Evolutionary conservation across 2,888 invertebrate species (phyloP), one percentile per base, ranked within the genome.

Genomic region (Platypus cylindrus): DNA sequence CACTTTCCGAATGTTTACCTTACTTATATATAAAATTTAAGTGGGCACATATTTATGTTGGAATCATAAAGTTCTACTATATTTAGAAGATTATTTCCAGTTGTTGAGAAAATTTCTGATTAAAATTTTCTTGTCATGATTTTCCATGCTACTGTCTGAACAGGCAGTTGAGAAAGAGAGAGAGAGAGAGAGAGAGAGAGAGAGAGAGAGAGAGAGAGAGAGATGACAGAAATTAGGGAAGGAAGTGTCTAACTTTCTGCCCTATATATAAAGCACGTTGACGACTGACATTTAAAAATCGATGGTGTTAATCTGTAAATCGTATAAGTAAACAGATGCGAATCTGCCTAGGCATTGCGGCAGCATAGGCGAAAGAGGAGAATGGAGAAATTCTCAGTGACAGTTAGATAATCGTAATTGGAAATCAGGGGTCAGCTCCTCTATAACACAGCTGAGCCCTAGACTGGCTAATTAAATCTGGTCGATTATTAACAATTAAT

Each of bases 391-490:
- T 24, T 22, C 28, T 31, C 29, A 34, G 36, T 37, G 37, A 40
- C 40, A 40, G 40, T 40, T 40, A 40, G 40, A 34, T 40, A 40
- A 40, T 34, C 40, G 37, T 40, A 40, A 40, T 40, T 40, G 40
- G 37, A 40, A 37, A 31, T 31, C 22, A 34, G 40, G 34, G 40
- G 37, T 40, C 34, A 37, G 31, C 40, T 22, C 34, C 40, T 32
- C 14, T 15, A 35, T 32, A 34, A 27, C 36, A 25, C 36, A 36
- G 36, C 36, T 36, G 40, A 33, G 36, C 33, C 53, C 50, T 44
- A 40, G 49, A 51, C 49, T 51, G 53, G 47, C 51, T 52, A 36
- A 38, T 38, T 42, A 41, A 38, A 38, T 41, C 36, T 38, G 47
- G 36, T 23, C 37, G 25, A 40, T 40, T 40, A 40, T 36, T 33